Evolutionary conservation across 2,797 vertebrate genomes (phyloP).

Genomic region (Hybognathus amarus): DNA sequence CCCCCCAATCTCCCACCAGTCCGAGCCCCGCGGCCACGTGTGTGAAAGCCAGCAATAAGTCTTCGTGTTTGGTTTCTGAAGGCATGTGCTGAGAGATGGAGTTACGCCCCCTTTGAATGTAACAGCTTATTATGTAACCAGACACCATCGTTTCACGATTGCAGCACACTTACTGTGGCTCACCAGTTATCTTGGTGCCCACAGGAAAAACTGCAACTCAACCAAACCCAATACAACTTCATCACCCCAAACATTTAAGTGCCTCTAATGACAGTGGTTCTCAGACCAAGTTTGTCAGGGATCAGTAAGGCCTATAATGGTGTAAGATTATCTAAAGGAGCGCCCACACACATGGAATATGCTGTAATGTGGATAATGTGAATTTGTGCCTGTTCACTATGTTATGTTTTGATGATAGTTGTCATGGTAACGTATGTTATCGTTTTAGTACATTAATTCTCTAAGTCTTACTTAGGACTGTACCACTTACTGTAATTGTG

Average conservation of each 20-base stretch:
- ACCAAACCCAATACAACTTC: conserved; percentile 16
- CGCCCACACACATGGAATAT: conserved; percentile 25
- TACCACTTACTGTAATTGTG: too few relatives aligned
- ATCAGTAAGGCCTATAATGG: conserved; percentile 30
- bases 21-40: conserved; percentile 68
- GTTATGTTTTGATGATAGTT: conserved; percentile 21
- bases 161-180: conserved; percentile 76
- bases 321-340: conserved; percentile 33
- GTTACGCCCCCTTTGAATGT: conserved; percentile 78
- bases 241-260: conserved; percentile 32
- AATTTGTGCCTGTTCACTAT: background rate
- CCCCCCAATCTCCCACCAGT: conserved; percentile 3
- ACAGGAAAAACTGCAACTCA: conserved; percentile 19
- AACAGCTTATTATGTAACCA: conserved; percentile 82
- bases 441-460: background rate
- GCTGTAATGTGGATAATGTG: background rate
- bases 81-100: conserved; percentile 70
- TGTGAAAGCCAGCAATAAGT: conserved; percentile 74
- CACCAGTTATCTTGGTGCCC: conserved; percentile 42
- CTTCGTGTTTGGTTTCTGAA: conserved; percentile 64
- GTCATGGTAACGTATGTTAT: conserved; percentile 10
- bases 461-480: background rate
- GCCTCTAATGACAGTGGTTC: conserved; percentile 23
- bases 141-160: conserved; percentile 83
- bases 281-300: conserved; percentile 26